These are phyloP conservation scores for Paralvinella palmiformis DNA, from an alignment of 1,140 invertebrate species.

Conservation along the genomic window DNA sequence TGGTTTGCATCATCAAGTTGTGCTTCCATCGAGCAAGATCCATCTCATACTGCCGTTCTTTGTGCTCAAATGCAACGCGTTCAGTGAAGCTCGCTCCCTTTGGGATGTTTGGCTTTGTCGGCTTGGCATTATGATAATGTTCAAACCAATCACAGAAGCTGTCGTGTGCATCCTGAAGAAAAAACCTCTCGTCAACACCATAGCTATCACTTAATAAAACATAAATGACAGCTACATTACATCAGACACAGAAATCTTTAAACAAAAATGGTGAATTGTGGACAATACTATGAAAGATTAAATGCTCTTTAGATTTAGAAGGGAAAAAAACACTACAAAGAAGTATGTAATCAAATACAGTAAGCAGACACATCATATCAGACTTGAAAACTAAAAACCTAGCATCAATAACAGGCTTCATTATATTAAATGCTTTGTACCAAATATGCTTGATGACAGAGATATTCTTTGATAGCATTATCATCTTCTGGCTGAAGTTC, in stretches of 20 bases:
- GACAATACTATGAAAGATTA: too few species aligned
- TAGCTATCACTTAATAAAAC: too few species aligned
- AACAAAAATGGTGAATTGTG: too few species aligned
- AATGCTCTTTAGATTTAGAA: too few species aligned
- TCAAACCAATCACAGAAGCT: conserved; percentile 84
- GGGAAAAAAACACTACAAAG: too few species aligned
- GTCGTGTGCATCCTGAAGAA: conserved; percentile 67
- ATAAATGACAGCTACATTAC: too few species aligned
- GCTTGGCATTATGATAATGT: conserved; percentile 72
- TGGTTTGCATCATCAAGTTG: conserved; percentile 60
- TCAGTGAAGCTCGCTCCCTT: conserved; percentile 71
- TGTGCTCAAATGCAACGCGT: conserved; percentile 79
- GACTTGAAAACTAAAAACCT: too few species aligned
- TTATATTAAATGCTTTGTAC: too few species aligned
- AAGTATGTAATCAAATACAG: too few species aligned
- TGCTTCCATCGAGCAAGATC: conserved; percentile 74
- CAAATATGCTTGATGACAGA: conserved; percentile 53
- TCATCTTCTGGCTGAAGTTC: conserved; percentile 45
- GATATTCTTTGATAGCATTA: conserved; percentile 52
- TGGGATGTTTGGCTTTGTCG: conserved; percentile 48
- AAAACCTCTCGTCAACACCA: conserved; percentile 11
- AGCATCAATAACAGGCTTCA: too few species aligned
- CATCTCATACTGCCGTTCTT: conserved; percentile 66
- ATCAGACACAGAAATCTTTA: too few species aligned
- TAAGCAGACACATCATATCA: too few species aligned